These are phyloP conservation scores for Pollachius pollachius DNA, from an alignment of 2,113 vertebrate genomes.

Conservation along the genomic window DNA sequence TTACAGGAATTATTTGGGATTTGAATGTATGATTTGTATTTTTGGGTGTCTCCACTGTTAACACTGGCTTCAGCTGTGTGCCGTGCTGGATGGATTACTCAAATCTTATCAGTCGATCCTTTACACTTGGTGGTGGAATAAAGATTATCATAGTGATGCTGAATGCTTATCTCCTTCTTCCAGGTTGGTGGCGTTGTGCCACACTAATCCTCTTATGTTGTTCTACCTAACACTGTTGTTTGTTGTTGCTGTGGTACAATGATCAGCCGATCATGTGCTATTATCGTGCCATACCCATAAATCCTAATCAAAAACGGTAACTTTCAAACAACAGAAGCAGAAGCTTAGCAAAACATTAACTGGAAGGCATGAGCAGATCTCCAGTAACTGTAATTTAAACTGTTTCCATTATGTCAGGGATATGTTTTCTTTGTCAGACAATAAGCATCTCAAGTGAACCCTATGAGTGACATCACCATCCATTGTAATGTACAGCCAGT, in stretches of 20 bases:
- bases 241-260: slow-evolving; percentile 16
- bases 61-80: slow-evolving; percentile 16
- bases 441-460: slow-evolving; percentile 50
- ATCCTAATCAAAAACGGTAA: background rate
- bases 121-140: background rate
- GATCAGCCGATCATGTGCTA: background rate
- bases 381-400: background rate
- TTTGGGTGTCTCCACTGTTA: background rate
- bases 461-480: slow-evolving; percentile 61
- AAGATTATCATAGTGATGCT: no score
- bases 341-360: background rate
- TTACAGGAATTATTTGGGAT: slow-evolving; percentile 8
- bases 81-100: slow-evolving; percentile 40
- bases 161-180: no score
- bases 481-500: slow-evolving; percentile 34
- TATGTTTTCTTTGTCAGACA: slow-evolving; percentile 26
- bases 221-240: slow-evolving; percentile 1
- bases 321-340: background rate
- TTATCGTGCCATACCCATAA: background rate
- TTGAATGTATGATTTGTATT: slow-evolving; percentile 25
- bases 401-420: slow-evolving; percentile 33
- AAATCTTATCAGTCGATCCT: slow-evolving; percentile 54
- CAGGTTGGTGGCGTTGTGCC: slow-evolving; percentile 3
- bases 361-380: background rate
- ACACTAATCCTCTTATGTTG: slow-evolving; percentile 17